Conservation (phyloP, 2,797 vertebrate species). For the Megalops cyprinoides region DNA sequence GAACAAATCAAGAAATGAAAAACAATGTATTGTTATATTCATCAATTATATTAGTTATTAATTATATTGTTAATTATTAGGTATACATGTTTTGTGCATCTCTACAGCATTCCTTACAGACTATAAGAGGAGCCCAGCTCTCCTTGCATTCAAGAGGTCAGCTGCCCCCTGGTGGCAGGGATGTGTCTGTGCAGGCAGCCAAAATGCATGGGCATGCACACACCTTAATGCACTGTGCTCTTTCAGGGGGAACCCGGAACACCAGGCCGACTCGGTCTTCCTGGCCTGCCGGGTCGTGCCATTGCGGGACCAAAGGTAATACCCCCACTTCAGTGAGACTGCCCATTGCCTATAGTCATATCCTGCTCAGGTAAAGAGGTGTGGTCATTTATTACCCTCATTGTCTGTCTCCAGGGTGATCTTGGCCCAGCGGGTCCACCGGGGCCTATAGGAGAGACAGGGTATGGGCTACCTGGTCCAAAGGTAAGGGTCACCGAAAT, state of each 20-base stretch:
- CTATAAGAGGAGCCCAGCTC: too few species aligned
- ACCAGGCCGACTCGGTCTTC: conserved; percentile 80
- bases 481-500: conserved; percentile 73
- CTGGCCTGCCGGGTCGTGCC: conserved; percentile 82
- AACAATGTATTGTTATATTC: too few species aligned
- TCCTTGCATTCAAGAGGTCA: too few species aligned
- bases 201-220: too few species aligned
- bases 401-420: conserved; percentile 78
- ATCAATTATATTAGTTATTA: too few species aligned
- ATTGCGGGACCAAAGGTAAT: conserved; percentile 87
- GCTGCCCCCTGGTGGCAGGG: too few species aligned
- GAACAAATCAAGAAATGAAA: too few species aligned
- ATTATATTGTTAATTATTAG: too few species aligned
- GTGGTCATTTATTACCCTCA: conserved; percentile 37
- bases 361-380: background rate
- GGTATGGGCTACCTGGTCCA: conserved; percentile 84
- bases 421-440: conserved; percentile 77
- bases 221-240: background rate
- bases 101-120: too few species aligned
- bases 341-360: background rate
- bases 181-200: too few species aligned
- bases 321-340: background rate
- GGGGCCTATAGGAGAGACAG: conserved; percentile 85
- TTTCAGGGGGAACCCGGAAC: conserved; percentile 84
- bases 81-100: too few species aligned